phyloP scores from a whole-genome alignment of 1,140 invertebrate species.

The Pseudomyrmex concolor region DNA sequence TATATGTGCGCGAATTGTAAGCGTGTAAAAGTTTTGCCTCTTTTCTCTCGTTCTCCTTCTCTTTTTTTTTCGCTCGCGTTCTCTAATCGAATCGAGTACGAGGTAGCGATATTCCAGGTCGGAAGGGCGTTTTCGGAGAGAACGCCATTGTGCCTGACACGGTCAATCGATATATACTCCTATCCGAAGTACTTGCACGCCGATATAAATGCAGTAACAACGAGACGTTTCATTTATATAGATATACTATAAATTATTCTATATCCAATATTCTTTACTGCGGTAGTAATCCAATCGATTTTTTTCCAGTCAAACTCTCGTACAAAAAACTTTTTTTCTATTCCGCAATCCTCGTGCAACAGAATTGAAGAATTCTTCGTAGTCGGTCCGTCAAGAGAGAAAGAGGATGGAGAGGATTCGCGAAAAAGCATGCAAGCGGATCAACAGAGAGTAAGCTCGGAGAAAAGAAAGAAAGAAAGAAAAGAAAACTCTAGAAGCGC shows the following conservation, averaged over 20 bases:
- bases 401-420: not conserved
- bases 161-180: conserved; percentile 41
- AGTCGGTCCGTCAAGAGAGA: not conserved
- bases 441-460: conserved; percentile 17
- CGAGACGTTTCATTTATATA: conserved; percentile 13
- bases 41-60: conserved; percentile 8
- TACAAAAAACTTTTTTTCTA: no score
- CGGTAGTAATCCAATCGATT: conserved; percentile 11
- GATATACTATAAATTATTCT: not conserved
- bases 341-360: not conserved
- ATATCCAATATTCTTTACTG: not conserved
- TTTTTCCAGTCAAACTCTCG: not conserved
- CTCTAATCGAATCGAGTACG: conserved; percentile 37
- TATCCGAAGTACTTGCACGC: not conserved
- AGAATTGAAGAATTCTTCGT: conserved; percentile 23
- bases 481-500: not conserved
- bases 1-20: conserved; percentile 45
- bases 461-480: conserved; percentile 24
- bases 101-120: conserved; percentile 49
- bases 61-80: conserved; percentile 1
- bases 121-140: conserved; percentile 41
- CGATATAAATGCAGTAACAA: conserved; percentile 31
- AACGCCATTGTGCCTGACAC: conserved; percentile 38
- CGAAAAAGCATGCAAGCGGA: conserved; percentile 8
- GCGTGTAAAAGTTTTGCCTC: conserved; percentile 53